Evolutionary conservation across 2,113 vertebrate species (phyloP), one percentile per base, ranked within the genome.

Genomic region (Fregetta grallaria): DNA sequence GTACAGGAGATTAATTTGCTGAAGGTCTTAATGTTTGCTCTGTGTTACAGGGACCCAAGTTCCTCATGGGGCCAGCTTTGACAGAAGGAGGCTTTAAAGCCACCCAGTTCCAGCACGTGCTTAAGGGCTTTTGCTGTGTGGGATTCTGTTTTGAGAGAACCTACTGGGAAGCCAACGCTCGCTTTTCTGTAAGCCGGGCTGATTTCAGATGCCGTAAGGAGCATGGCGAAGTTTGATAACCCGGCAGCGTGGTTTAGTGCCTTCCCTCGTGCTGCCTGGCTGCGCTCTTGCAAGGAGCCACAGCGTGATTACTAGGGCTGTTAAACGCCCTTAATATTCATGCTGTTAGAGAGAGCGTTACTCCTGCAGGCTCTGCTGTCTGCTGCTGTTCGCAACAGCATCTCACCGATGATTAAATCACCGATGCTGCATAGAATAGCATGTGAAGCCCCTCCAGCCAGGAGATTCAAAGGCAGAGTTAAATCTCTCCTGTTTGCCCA

Each of bases 261-360:
- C 75, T 90, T 82, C 32, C 32, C 59, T 53, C 1, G 25, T 44
- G 92, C 91, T 73, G 66, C 66, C 91, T 94, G 95, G 73, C 94
- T 87, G 74, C 66, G 73, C 62, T 92, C 84, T 75, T 89, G 71
- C 83, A 86, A 68, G 94, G 88, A 96, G 29, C 80, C 94, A 83
- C 90, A 70, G 88, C 22, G 30, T 71, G 93, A 95, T 96, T 96
- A 96, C 90, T 88, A 96, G 96, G 94, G 90, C 96, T 81, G 87
- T 97, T 96, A 96, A 97, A 95, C 68, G 47, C 83, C 91, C 70
- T 74, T 93, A 96, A 96, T 97, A 84, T 96, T 92, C 92, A 73
- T 42, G 7, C 91, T 94, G 96, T 62, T 93, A 86, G 85, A 82
- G 77, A 56, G 42, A 45, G 49, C 61, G 18, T 93, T 86, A 50